These are phyloP conservation scores for Nothura maculosa DNA, from an alignment of 2,797 vertebrate genomes.

Conservation along the genomic window DNA sequence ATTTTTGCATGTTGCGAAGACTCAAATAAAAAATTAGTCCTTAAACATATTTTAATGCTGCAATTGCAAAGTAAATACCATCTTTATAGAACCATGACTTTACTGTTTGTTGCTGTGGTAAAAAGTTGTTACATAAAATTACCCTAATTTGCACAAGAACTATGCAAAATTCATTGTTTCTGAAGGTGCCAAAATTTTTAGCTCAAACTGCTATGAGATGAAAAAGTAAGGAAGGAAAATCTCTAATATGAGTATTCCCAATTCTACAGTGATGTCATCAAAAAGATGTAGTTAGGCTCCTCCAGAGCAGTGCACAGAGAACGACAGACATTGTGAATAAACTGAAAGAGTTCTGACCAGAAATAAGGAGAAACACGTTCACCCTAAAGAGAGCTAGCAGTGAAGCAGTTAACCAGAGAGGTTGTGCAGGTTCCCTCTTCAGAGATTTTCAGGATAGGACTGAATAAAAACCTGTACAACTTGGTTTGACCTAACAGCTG, in stretches of 20 bases:
- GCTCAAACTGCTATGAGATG: background rate
- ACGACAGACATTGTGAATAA: background rate
- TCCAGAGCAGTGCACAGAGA: background rate
- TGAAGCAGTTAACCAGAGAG: background rate
- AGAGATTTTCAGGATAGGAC: background rate
- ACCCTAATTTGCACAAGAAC: background rate
- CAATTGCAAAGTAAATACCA: background rate
- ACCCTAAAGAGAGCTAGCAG: background rate
- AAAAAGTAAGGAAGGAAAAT: background rate
- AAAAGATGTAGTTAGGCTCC: background rate
- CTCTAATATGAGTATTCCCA: background rate
- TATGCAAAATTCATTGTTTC: background rate
- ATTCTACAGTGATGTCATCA: background rate
- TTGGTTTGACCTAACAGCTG: background rate
- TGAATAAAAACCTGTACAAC: background rate
- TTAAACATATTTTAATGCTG: background rate
- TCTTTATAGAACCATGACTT: background rate
- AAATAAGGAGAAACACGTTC: background rate
- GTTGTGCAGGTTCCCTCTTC: background rate
- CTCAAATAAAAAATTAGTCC: background rate
- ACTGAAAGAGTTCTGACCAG: background rate
- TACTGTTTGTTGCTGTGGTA: background rate
- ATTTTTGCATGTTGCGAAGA: background rate
- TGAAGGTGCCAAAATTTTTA: background rate
- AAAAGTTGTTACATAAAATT: background rate